phyloP scores from a whole-genome alignment of 2,113 vertebrate genomes.

The Scopus umbretta region DNA sequence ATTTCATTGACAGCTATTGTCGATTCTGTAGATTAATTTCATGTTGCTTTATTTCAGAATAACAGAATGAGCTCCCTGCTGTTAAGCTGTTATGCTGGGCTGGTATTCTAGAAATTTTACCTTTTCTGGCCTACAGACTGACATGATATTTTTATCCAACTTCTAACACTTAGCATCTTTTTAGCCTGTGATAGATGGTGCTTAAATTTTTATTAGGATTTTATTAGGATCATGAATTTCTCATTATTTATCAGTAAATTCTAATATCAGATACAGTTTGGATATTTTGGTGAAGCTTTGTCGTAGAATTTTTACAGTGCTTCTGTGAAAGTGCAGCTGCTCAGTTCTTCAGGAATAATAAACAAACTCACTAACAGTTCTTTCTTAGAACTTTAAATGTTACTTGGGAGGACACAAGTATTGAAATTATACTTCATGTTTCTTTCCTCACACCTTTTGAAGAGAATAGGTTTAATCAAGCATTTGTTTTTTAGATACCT shows the following conservation, averaged over 20 bases:
- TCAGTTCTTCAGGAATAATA: not conserved
- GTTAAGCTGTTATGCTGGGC: not conserved
- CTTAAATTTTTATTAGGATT: not conserved
- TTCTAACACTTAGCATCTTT: not conserved
- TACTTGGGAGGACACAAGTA: not conserved
- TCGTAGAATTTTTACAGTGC: not conserved
- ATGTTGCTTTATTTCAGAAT: too few species aligned
- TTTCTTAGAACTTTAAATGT: not conserved
- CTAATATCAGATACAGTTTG: not conserved
- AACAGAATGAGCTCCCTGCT: not conserved
- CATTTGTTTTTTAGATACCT: not conserved
- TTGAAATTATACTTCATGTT: not conserved
- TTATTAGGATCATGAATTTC: not conserved
- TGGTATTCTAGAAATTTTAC: not conserved
- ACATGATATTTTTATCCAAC: not conserved
- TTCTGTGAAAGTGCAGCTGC: not conserved
- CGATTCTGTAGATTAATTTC: not conserved
- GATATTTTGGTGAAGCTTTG: not conserved
- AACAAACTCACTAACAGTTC: not conserved
- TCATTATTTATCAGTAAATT: not conserved
- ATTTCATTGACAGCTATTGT: not conserved
- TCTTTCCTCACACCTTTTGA: not conserved
- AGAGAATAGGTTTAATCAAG: not conserved
- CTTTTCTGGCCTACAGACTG: not conserved
- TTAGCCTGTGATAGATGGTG: not conserved